Percentiles rank a stretch among this genome's conserved stretches.
Evolutionary conservation across 2,888 invertebrate species (phyloP).

Genomic region (Sminthurinus aureus): DNA sequence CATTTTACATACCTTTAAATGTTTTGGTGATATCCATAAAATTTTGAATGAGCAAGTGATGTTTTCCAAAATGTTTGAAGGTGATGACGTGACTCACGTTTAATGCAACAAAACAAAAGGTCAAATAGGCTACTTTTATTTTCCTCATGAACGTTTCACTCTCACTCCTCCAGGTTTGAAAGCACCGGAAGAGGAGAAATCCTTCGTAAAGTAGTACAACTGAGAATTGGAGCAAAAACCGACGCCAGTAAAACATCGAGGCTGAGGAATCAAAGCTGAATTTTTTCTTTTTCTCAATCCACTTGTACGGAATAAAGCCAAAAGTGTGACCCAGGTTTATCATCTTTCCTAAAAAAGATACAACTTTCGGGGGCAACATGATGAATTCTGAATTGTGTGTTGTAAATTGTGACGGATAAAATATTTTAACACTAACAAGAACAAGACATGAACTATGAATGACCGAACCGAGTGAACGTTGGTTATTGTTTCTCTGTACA

Average conservation of each 20-base stretch:
- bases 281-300: not conserved
- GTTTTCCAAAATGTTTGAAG: not conserved
- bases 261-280: not conserved
- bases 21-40: not conserved
- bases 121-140: slow-evolving; percentile 14
- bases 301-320: slow-evolving; percentile 17
- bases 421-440: no score
- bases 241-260: not conserved
- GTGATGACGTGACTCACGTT: slow-evolving; percentile 15
- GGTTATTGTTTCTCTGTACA: no score
- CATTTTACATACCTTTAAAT: not conserved
- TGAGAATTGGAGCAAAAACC: slow-evolving; percentile 1
- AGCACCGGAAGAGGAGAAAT: not conserved
- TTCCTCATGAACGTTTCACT: not conserved
- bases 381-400: no score
- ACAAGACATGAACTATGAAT: no score
- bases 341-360: not conserved
- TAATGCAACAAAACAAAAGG: not conserved
- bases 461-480: no score
- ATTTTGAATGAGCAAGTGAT: not conserved
- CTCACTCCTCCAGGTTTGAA: not conserved
- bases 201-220: not conserved
- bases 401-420: no score
- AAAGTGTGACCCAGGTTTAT: not conserved
- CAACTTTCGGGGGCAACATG: not conserved